Conservation (phyloP, 2,113 vertebrate genomes). For the Riparia riparia region DNA sequence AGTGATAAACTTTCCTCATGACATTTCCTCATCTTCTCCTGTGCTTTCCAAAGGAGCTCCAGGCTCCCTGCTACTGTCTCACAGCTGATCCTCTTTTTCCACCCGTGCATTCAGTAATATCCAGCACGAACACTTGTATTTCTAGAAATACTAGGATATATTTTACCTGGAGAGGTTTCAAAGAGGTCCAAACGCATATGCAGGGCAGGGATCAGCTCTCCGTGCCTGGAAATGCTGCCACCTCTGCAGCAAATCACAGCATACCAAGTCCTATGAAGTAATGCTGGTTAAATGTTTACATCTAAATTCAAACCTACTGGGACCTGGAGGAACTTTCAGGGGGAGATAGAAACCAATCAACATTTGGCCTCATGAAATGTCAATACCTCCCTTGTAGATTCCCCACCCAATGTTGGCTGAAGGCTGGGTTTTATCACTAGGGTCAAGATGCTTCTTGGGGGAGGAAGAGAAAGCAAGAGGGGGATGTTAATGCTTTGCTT, state of each 20-base stretch:
- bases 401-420: not conserved
- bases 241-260: not conserved
- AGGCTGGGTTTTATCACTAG: conserved; percentile 15
- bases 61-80: not conserved
- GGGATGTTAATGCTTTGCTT: not conserved
- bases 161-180: not conserved
- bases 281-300: not conserved
- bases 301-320: not conserved
- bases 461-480: not conserved
- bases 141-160: not conserved
- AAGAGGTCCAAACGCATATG: not conserved
- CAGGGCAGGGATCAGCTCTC: not conserved
- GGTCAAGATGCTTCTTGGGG: not conserved
- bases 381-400: not conserved
- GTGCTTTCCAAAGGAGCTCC: not conserved
- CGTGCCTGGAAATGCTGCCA: not conserved
- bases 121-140: fast-evolving
- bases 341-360: not conserved
- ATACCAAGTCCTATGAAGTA: not conserved
- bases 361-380: not conserved
- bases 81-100: not conserved
- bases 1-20: not conserved
- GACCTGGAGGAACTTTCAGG: not conserved
- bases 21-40: not conserved
- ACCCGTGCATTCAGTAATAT: not conserved